A percentile compares a stretch with the other conserved stretches of the same genome.
Conservation (phyloP, 2,888 invertebrate genomes). For the Aporophyla nigra region DNA sequence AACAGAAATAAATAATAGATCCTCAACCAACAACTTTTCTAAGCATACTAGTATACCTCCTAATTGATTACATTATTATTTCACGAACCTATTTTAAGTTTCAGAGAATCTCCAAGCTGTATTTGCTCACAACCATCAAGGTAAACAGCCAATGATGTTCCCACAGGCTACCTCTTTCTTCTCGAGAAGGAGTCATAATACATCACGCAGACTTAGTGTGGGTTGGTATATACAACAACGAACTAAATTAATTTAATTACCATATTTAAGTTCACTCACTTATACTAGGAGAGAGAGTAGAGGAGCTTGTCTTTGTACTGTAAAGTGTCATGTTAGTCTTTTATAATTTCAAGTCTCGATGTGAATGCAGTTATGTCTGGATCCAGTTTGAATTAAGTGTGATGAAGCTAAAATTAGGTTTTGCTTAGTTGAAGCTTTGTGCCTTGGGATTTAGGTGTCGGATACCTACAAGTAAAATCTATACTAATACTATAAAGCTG, state of each 20-base stretch:
- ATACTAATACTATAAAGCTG: too few species aligned
- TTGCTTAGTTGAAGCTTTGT: neutral
- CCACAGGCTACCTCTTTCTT: too few species aligned
- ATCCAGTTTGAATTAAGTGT: constrained; percentile 4
- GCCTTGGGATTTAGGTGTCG: neutral
- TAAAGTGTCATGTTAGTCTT: constrained; percentile 9
- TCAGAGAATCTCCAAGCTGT: neutral
- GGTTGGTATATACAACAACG: neutral
- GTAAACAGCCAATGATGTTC: neutral
- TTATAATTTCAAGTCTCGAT: constrained; percentile 28
- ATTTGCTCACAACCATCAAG: neutral
- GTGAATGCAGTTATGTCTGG: constrained; percentile 12
- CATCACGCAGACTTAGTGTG: too few species aligned
- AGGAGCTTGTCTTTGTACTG: constrained; percentile 9
- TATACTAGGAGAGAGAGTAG: too few species aligned
- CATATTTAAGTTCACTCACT: constrained; percentile 18
- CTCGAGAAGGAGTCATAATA: too few species aligned
- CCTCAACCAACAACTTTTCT: too few species aligned
- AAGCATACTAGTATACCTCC: neutral
- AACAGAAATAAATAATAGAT: too few species aligned
- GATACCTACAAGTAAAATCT: neutral
- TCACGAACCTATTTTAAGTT: neutral
- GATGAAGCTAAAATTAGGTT: too few species aligned
- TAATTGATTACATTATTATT: neutral
- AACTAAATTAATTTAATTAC: constrained; percentile 13